Percentiles rank a stretch among this genome's conserved stretches.
phyloP scores from a whole-genome alignment of 1,140 invertebrate species.

The Panagrolaimus sp. region DNA sequence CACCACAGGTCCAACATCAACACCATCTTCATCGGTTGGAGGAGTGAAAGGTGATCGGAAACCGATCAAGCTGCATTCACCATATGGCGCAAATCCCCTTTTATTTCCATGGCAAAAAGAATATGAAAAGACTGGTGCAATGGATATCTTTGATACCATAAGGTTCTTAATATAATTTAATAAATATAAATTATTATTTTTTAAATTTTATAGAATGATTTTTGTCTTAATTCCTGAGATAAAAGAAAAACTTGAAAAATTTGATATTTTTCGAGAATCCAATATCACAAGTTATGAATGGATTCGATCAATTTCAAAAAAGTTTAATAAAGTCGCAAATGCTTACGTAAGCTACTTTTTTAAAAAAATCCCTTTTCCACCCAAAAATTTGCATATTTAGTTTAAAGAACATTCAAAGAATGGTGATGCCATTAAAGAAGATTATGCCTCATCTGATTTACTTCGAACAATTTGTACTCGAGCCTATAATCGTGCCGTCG shows the following conservation, averaged over 20 bases:
- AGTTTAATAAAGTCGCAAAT: constrained; percentile 1
- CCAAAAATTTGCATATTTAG: background rate
- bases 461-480: constrained; percentile 33
- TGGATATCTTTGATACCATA: background rate
- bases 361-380: too few relatives aligned
- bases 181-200: too few relatives aligned
- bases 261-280: too few relatives aligned
- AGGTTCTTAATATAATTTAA: background rate
- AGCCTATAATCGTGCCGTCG: constrained; percentile 49
- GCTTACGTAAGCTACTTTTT: background rate
- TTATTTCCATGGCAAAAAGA: constrained; percentile 7
- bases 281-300: background rate
- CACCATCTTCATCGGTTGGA: background rate
- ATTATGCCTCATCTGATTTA: constrained; percentile 30
- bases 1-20: background rate
- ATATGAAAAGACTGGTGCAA: background rate
- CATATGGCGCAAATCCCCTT: background rate
- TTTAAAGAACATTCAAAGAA: background rate
- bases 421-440: background rate
- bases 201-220: too few relatives aligned
- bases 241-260: too few relatives aligned
- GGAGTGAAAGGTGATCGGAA: background rate
- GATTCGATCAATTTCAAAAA: background rate
- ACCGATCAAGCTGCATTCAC: background rate
- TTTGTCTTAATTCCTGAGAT: too few relatives aligned